Evolutionary conservation across 1,140 invertebrate species (phyloP).

Genomic region (Bilobella aurantiaca): DNA sequence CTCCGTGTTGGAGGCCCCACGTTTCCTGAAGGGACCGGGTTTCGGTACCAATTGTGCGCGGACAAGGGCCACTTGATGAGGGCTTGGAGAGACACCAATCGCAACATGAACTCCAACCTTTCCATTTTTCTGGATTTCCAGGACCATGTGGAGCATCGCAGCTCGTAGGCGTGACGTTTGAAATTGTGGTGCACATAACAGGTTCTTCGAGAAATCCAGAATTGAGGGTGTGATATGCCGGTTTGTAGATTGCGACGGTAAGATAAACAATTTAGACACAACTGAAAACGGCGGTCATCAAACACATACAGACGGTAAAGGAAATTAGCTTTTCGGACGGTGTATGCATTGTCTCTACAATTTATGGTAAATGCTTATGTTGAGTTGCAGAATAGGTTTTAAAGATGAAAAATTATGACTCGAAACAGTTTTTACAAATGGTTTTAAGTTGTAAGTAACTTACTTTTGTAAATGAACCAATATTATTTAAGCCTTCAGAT

Average conservation of each 20-base stretch:
- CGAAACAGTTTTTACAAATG: not conserved
- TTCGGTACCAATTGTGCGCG: constrained; percentile 79
- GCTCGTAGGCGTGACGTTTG: constrained; percentile 62
- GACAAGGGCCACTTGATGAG: constrained; percentile 69
- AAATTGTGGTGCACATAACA: constrained; percentile 78
- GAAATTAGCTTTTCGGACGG: constrained; percentile 76
- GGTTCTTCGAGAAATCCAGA: constrained; percentile 72
- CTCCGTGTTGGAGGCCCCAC: too few species aligned
- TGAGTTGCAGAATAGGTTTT: not conserved
- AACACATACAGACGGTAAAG: constrained; percentile 80
- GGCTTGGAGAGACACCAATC: constrained; percentile 87
- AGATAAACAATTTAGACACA: constrained; percentile 78
- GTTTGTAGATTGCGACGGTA: constrained; percentile 74
- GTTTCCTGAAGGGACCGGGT: too few species aligned
- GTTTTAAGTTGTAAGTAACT: not conserved
- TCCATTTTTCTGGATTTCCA: constrained; percentile 15
- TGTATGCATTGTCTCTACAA: constrained; percentile 54
- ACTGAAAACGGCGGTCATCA: constrained; percentile 77
- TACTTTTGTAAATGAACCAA: too few species aligned
- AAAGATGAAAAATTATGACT: not conserved
- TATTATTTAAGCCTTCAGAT: too few species aligned
- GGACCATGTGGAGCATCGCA: constrained; percentile 48
- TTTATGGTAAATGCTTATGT: not conserved
- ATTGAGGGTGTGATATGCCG: constrained; percentile 68
- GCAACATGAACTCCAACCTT: constrained; percentile 65